Base-by-base conservation (phyloP, 1,140 invertebrate genomes). In the Diachasmimorpha longicaudata region DNA sequence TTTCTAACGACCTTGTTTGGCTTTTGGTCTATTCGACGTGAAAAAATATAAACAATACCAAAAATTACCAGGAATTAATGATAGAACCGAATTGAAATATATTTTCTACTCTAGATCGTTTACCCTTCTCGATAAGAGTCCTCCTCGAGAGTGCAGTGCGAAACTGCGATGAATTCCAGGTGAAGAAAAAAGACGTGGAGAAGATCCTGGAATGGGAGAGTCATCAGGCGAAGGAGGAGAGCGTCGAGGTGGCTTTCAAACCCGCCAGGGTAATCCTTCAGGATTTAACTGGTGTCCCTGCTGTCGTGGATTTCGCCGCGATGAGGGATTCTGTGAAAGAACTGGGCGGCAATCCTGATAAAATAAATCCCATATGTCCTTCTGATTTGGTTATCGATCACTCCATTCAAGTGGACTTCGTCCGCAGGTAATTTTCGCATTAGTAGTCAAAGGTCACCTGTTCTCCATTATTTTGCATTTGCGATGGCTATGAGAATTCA, bases 351-450 rank as follows among this genome's bases (percentile, higher is more conserved):
- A 91, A 99, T 90, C 96, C 97, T 3, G 91, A 97, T 77, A 95
- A 95, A 88, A 99, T 99, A 78, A 99, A 99, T 90, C 98, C 98
- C 1, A 93, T 98, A 58, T 99, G 98, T 86, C 98, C 98, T 6
- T 96, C 97, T 2, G 98, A 99, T 90, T 90, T 99, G 72, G 97
- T 99, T 44, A 99, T 99, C 79, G 98, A 99, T 91, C 98, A 99
- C 88, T 99, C 97, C 0, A 94, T 99, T 63, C 97, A 99, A 90
- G 98, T 98, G 23, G 98, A 99, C 90, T 97, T 97, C 85, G 93
- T 93, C 8, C 91, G 96, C 88, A 93, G 92, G 96, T 98, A 90
- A 91, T 31, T 80, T 55, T 72, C 16, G 52, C 44, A 70, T 31
- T 66, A 55, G 48, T 67, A 76, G 31, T 75, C 44, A 39, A 69